Conservation (phyloP, 2,888 invertebrate genomes). For the Ornithoptera priamus region DNA sequence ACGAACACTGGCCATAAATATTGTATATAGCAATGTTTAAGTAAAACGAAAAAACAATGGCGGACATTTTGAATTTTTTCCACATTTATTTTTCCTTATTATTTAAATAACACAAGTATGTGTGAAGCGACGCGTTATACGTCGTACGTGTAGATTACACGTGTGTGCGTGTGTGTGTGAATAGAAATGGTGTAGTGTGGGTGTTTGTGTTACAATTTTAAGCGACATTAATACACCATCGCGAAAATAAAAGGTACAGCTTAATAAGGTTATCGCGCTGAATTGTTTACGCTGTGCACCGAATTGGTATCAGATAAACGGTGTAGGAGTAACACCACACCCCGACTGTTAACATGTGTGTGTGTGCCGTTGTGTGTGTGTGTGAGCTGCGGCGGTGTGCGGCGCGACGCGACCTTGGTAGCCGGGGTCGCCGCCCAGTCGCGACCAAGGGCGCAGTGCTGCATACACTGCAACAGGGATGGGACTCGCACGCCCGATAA, state of each 20-base stretch:
- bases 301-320: slow-evolving; percentile 16
- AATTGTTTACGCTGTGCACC: slow-evolving; percentile 15
- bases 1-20: too few species aligned
- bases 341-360: slow-evolving; percentile 8
- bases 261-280: slow-evolving; percentile 14
- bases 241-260: background rate
- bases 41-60: background rate
- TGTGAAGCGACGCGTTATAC: background rate
- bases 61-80: background rate
- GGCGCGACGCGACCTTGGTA: slow-evolving; percentile 45
- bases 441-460: slow-evolving; percentile 52
- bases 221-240: background rate
- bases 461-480: slow-evolving; percentile 34
- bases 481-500: slow-evolving; percentile 1
- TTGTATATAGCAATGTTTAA: too few species aligned
- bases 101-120: background rate
- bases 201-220: too few species aligned
- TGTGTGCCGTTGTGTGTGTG: slow-evolving; percentile 3
- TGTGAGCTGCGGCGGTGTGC: slow-evolving; percentile 26
- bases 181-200: too few species aligned
- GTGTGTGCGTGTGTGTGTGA: too few species aligned
- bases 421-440: slow-evolving; percentile 56
- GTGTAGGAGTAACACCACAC: slow-evolving; percentile 7
- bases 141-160: background rate
- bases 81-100: background rate